phyloP scores from a whole-genome alignment of 1,140 invertebrate genomes.

The Pogonomyrmex barbatus region DNA sequence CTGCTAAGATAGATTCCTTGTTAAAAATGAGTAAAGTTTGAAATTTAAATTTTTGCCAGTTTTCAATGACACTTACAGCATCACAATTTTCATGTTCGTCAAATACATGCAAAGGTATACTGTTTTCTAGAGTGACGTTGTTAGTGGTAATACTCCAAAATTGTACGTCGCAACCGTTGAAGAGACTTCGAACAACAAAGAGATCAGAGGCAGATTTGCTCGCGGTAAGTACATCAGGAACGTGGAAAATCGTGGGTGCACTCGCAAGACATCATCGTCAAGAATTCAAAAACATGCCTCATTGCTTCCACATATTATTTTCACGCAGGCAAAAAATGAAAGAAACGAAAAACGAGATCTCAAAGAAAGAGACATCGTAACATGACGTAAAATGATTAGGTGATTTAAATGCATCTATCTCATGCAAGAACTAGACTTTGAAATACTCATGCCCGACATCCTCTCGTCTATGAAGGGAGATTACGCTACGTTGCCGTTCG shows the following conservation, averaged over 20 bases:
- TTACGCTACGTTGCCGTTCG: constrained; percentile 41
- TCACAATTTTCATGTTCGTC: background rate
- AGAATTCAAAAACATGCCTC: constrained; percentile 16
- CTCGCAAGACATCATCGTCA: background rate
- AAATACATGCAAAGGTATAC: background rate
- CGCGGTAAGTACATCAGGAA: background rate
- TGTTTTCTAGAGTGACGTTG: constrained; percentile 11
- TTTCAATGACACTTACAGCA: background rate
- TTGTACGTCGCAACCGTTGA: constrained; percentile 17
- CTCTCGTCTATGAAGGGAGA: constrained; percentile 52
- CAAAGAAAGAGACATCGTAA: background rate
- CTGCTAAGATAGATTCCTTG: background rate
- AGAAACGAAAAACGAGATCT: background rate
- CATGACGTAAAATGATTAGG: constrained; percentile 65
- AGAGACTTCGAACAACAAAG: constrained; percentile 7
- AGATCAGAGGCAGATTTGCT: constrained; percentile 47
- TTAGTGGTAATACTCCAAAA: constrained; percentile 34
- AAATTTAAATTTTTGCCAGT: background rate
- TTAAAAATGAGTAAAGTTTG: background rate
- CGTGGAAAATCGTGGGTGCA: background rate
- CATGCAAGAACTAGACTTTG: constrained; percentile 40
- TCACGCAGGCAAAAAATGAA: background rate
- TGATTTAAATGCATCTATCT: constrained; percentile 67
- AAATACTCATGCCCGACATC: constrained; percentile 55
- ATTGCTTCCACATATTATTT: background rate